A percentile compares a stretch with the other conserved stretches of the same genome.
Conservation (phyloP, 2,888 invertebrate genomes). For the Rotaria sp. region DNA sequence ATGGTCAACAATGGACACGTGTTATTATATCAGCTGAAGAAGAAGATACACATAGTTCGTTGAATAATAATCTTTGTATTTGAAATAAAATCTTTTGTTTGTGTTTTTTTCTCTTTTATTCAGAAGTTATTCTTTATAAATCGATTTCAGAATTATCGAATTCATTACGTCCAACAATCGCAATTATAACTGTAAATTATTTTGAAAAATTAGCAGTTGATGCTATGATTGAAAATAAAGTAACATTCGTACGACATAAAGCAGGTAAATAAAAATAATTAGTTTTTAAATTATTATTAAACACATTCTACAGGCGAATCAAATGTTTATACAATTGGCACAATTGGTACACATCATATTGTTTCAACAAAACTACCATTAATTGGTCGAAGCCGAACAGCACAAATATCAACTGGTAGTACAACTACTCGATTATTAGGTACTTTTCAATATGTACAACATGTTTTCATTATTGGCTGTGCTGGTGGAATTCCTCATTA, state of each 20-base stretch:
- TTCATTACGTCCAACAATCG: slow-evolving; percentile 50
- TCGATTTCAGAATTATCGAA: slow-evolving; percentile 41
- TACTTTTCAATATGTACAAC: slow-evolving; percentile 85
- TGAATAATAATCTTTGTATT: neutral
- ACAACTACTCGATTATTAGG: slow-evolving; percentile 59
- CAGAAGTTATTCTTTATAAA: slow-evolving; percentile 48
- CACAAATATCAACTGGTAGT: slow-evolving; percentile 53
- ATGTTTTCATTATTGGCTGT: slow-evolving; percentile 87
- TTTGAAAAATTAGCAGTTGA: slow-evolving; percentile 56
- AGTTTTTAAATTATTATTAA: no score
- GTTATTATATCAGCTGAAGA: slow-evolving; percentile 26
- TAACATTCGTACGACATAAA: slow-evolving; percentile 55
- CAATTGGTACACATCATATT: slow-evolving; percentile 84
- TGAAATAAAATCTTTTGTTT: neutral
- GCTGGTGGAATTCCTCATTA: slow-evolving; percentile 95
- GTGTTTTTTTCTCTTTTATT: neutral
- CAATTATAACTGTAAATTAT: slow-evolving; percentile 55
- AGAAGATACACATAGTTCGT: slow-evolving; percentile 35
- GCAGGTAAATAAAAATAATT: slow-evolving; percentile 43
- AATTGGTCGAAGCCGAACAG: slow-evolving; percentile 63
- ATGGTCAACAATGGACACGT: slow-evolving; percentile 33
- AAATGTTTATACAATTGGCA: slow-evolving; percentile 92
- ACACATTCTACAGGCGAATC: slow-evolving; percentile 71
- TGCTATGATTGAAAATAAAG: slow-evolving; percentile 56
- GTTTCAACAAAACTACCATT: slow-evolving; percentile 94